Percentiles rank a stretch among this genome's conserved stretches.
phyloP scores from a whole-genome alignment of 1,140 invertebrate genomes.

The Zophobas atratus region DNA sequence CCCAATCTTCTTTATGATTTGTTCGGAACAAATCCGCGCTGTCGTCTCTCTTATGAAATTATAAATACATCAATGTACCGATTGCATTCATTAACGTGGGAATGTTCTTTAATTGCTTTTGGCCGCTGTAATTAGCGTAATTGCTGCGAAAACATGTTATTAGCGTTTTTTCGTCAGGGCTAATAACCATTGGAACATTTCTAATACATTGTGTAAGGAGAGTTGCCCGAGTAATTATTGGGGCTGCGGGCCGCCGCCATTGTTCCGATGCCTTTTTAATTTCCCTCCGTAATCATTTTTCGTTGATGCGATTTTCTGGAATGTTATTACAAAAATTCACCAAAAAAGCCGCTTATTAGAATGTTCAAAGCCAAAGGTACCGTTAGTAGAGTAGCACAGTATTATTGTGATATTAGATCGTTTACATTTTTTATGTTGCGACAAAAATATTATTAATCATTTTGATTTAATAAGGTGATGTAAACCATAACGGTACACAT shows the following conservation, averaged over 20 bases:
- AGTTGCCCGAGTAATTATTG: slow-evolving; percentile 17
- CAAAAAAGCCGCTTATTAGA: no score
- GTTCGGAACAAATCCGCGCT: slow-evolving; percentile 40
- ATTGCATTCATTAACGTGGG: slow-evolving; percentile 46
- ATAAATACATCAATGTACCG: slow-evolving; percentile 45
- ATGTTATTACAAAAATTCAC: no score
- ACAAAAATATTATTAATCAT: slow-evolving; percentile 38
- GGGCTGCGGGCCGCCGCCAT: neutral
- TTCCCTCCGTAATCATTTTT: no score
- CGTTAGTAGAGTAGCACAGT: neutral
- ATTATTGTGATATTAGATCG: neutral
- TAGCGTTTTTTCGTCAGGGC: slow-evolving; percentile 40
- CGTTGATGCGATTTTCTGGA: no score
- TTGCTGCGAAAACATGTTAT: slow-evolving; percentile 47
- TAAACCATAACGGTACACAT: slow-evolving; percentile 31
- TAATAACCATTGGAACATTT: slow-evolving; percentile 34
- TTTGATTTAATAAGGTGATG: slow-evolving; percentile 33
- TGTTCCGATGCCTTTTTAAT: no score
- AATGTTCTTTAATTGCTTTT: slow-evolving; percentile 48
- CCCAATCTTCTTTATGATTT: slow-evolving; percentile 43
- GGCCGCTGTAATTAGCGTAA: slow-evolving; percentile 43
- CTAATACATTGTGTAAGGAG: slow-evolving; percentile 38
- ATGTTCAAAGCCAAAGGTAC: neutral
- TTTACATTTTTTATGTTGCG: slow-evolving; percentile 20
- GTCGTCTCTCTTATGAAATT: slow-evolving; percentile 46